Evolutionary conservation across 2,797 vertebrate species (phyloP), one percentile per base, ranked within the genome.

Genomic region (Synanceia verrucosa): DNA sequence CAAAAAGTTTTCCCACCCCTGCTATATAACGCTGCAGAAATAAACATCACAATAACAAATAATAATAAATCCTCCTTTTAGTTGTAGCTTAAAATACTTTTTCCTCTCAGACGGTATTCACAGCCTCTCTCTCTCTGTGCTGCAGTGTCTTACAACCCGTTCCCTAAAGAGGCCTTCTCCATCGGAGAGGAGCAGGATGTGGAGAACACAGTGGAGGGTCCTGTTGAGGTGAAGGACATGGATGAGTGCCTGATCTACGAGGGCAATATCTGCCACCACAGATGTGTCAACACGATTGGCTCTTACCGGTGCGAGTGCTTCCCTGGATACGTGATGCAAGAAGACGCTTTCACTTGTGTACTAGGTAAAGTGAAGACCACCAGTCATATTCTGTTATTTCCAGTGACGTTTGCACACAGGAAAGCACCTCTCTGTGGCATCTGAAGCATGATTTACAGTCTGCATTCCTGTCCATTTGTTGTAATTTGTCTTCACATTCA

Each of bases 251-350:
- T 94, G 64, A 81, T 96, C 10, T 92, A 97, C 0, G 88, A 92
- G 0, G 95, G 93, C 57, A 93, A 90, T 43, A 90, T 97, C 83
- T 97, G 97, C 81, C 78, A 92, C 39, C 94, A 94, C 65, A 81
- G 48, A 69, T 94, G 94, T 63, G 79, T 97, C 89, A 97, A 98
- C 90, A 97, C 95, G 0, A 93, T 90, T 10, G 96, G 95, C 63
- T 97, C 97, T 41, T 98, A 93, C 84, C 92, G 81, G 64, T 97
- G 96, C 4, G 94, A 95, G 0, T 98, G 97, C 66, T 93, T 94
- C 78, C 95, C 94, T 0, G 95, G 96, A 51, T 96, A 95, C 74
- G 81, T 70, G 9, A 86, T 98, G 80, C 96, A 96, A 70, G 92
- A 89, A 0, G 95, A 97, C 5, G 93, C 90, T 5, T 87, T 75